phyloP scores from a whole-genome alignment of 2,888 invertebrate species.

The Hermaeophaga mercurialis region DNA sequence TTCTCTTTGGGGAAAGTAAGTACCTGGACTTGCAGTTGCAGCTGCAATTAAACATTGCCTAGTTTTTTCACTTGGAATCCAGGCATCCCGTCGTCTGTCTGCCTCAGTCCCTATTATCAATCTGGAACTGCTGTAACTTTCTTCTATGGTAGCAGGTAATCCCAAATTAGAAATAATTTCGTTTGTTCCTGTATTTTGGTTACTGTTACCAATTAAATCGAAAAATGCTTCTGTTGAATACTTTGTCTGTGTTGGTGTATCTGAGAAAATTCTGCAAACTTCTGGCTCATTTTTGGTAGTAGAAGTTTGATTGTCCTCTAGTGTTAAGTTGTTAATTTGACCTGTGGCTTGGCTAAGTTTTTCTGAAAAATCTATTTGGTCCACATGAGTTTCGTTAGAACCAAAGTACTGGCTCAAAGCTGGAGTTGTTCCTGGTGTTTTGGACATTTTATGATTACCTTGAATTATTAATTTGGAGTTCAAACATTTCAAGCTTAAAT shows the following conservation, averaged over 20 bases:
- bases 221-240: constrained; percentile 59
- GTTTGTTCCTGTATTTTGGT: constrained; percentile 38
- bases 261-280: constrained; percentile 59
- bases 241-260: constrained; percentile 53
- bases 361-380: constrained; percentile 43
- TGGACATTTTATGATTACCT: constrained; percentile 25
- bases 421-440: constrained; percentile 54
- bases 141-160: constrained; percentile 43
- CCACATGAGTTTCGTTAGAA: constrained; percentile 38
- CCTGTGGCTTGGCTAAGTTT: constrained; percentile 45
- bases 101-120: constrained; percentile 60
- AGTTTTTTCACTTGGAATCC: constrained; percentile 82
- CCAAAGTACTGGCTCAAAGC: constrained; percentile 66
- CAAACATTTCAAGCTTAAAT: not conserved
- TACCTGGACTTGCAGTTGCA: constrained; percentile 71
- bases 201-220: constrained; percentile 55
- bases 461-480: constrained; percentile 4
- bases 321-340: constrained; percentile 41
- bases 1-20: constrained; percentile 73
- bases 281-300: constrained; percentile 54
- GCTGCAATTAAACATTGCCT: constrained; percentile 68
- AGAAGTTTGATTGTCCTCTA: constrained; percentile 38
- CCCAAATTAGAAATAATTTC: constrained; percentile 46
- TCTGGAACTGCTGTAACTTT: constrained; percentile 50
- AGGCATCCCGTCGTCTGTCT: constrained; percentile 71